Evolutionary conservation across 1,140 invertebrate species (phyloP), one percentile per base, ranked within the genome.

Genomic region (Mya arenaria): DNA sequence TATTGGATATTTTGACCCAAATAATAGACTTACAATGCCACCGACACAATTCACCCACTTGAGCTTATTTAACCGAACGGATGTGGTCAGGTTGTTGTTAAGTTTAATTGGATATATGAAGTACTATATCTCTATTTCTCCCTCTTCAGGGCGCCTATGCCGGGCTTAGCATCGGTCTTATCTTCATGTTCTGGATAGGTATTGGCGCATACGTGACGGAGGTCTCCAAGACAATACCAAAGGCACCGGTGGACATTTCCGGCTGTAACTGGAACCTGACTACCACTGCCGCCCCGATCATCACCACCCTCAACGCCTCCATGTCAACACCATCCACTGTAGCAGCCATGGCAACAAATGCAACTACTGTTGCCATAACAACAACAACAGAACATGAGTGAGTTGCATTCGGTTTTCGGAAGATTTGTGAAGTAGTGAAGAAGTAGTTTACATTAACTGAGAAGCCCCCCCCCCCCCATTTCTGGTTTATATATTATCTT

Each of bases 101-200:
- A n/a, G n/a, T n/a, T n/a, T n/a, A n/a, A n/a, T n/a, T n/a, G n/a
- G n/a, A n/a, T n/a, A n/a, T n/a, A n/a, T n/a, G n/a, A n/a, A n/a
- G n/a, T n/a, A n/a, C n/a, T n/a, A n/a, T n/a, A n/a, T n/a, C n/a
- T n/a, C n/a, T n/a, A n/a, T n/a, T n/a, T n/a, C n/a, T n/a, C n/a
- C n/a, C 1, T 52, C 19, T 73, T 34, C 84, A 97, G 96, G 97
- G 97, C 34, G 97, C 96, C 0, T 92, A 96, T 82, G 93, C 93
- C n/a, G 97, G 97, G 6, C 95, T 96, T 0, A 48, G 97, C 0
- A 89, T 93, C 10, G 95, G 96, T 58, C 93, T 97, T 0, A 88
- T 94, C 4, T 93, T 97, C 5, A 95, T 97, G 30, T 95, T 96
- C 3, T 97, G 96, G 96, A 96, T 98, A 36, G 97, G 96, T 0